phyloP scores from a whole-genome alignment of 2,113 vertebrate species.

The Neodon shergylaensis region DNA sequence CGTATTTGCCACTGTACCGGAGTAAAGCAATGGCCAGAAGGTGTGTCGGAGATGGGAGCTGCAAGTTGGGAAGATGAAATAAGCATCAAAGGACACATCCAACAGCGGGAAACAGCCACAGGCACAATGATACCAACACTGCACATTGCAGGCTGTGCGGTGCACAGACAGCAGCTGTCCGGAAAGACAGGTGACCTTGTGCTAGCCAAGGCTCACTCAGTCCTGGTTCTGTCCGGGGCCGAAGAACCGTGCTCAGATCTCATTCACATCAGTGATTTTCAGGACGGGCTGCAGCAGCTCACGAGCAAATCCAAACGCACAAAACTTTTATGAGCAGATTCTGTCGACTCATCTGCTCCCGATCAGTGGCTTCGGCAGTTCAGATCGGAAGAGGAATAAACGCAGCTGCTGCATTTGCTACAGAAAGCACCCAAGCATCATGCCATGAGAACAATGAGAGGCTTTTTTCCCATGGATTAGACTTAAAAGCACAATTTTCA shows the following conservation, averaged over 20 bases:
- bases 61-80: too few relatives aligned
- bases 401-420: neutral
- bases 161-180: neutral
- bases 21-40: too few relatives aligned
- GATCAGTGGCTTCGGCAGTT: neutral
- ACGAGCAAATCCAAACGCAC: neutral
- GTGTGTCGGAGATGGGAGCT: too few relatives aligned
- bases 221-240: neutral
- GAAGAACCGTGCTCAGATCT: neutral
- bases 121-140: neutral
- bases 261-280: neutral
- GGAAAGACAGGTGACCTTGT: neutral
- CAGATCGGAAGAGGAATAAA: neutral
- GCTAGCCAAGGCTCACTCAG: neutral
- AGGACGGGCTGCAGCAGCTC: neutral
- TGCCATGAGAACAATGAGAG: neutral
- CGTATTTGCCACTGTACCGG: too few relatives aligned
- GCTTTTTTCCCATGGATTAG: neutral
- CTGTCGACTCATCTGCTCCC: constrained; percentile 14
- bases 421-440: neutral
- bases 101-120: neutral
- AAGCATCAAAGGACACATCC: too few relatives aligned
- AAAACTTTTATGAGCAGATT: neutral
- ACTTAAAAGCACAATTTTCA: neutral
- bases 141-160: neutral